Percentiles rank a stretch among this genome's conserved stretches.
Evolutionary conservation across 2,113 vertebrate species (phyloP).

Genomic region (Pogona vitticeps): DNA sequence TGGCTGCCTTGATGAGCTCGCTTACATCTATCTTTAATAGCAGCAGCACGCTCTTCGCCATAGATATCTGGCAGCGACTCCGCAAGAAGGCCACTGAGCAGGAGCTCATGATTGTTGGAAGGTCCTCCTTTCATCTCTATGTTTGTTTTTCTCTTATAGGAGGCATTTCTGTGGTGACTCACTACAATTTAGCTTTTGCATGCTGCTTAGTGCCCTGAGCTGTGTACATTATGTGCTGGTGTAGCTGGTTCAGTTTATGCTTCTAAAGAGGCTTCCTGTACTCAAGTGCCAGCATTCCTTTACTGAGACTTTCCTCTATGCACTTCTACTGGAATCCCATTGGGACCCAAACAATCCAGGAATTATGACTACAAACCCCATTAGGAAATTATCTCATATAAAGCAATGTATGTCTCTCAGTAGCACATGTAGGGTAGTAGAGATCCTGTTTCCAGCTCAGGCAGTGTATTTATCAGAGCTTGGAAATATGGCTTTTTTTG

Average conservation of each 20-base stretch:
- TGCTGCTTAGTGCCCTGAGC: not conserved
- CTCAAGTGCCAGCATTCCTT: not conserved
- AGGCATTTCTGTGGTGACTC: not conserved
- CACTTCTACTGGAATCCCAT: not conserved
- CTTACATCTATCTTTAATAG: slow-evolving; percentile 98
- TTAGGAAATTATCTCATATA: not conserved
- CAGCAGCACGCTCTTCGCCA: slow-evolving; percentile 91
- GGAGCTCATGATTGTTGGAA: slow-evolving; percentile 95
- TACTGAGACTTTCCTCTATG: not conserved
- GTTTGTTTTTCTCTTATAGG: not conserved
- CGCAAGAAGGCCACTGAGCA: slow-evolving; percentile 81
- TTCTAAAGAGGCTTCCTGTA: not conserved
- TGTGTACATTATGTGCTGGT: not conserved
- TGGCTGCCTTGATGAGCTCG: slow-evolving; percentile 96
- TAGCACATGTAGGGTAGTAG: too few species aligned
- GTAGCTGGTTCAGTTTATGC: not conserved
- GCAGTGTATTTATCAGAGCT: too few species aligned
- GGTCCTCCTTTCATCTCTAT: slow-evolving; percentile 72
- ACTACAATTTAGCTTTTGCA: too few species aligned
- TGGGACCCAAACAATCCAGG: not conserved
- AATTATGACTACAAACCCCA: not conserved
- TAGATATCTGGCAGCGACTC: slow-evolving; percentile 88
- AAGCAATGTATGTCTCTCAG: not conserved
- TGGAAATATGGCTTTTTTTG: too few species aligned
- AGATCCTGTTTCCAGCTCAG: not conserved